Percentiles rank a stretch among this genome's conserved stretches.
phyloP scores from a whole-genome alignment of 2,113 vertebrate genomes.

The Acanthochromis polyacanthus region DNA sequence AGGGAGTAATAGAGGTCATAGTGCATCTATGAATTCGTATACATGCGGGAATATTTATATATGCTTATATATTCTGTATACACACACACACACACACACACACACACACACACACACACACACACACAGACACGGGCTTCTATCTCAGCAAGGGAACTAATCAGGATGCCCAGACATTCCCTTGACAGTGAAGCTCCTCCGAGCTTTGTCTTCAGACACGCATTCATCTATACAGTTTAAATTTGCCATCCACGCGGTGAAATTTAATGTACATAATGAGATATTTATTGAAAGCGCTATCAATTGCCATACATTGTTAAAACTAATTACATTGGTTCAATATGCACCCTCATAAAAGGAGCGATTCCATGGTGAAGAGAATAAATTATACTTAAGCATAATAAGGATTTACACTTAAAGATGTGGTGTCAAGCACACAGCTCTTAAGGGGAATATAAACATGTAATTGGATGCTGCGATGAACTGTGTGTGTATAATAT shows the following conservation, averaged over 20 bases:
- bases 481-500: slow-evolving; percentile 34
- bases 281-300: slow-evolving; percentile 12
- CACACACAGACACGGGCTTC: neutral
- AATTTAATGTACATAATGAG: slow-evolving; percentile 27
- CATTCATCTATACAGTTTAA: slow-evolving; percentile 6
- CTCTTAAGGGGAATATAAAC: slow-evolving; percentile 14
- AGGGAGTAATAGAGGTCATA: slow-evolving; percentile 37
- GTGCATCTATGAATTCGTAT: slow-evolving; percentile 22
- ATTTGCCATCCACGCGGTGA: slow-evolving; percentile 13
- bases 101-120: neutral
- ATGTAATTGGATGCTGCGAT: slow-evolving; percentile 29
- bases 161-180: slow-evolving; percentile 14
- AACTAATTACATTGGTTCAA: slow-evolving; percentile 29
- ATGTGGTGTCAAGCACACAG: slow-evolving; percentile 11
- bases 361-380: slow-evolving; percentile 17
- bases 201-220: neutral
- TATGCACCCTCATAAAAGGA: neutral
- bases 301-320: slow-evolving; percentile 22
- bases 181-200: neutral
- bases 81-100: neutral
- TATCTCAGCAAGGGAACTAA: slow-evolving; percentile 19
- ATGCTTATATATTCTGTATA: slow-evolving; percentile 12
- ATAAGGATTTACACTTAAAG: slow-evolving; percentile 49
- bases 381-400: slow-evolving; percentile 37
- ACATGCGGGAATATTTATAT: slow-evolving; percentile 40